Percentiles rank a stretch among this genome's conserved stretches.
Evolutionary conservation across 2,888 invertebrate species (phyloP).

Genomic region (Lymantria dispar): DNA sequence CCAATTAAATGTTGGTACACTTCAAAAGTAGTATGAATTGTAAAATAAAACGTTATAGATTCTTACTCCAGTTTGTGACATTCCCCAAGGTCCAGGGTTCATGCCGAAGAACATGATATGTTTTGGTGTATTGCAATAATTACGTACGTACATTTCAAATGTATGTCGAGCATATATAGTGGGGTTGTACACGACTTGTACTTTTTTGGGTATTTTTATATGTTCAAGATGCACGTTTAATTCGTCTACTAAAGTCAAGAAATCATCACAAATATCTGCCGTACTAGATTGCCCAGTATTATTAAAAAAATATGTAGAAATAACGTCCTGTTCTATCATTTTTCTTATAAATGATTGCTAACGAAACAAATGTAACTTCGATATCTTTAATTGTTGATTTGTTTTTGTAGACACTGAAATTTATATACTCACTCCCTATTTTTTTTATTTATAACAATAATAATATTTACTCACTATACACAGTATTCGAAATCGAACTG

Average conservation of each 20-base stretch:
- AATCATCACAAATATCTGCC: constrained; percentile 41
- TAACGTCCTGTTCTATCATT: constrained; percentile 46
- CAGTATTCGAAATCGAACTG: too few species aligned
- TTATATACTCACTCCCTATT: too few species aligned
- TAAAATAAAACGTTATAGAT: not conserved
- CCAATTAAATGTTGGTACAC: not conserved
- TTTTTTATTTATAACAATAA: too few species aligned
- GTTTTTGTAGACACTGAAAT: too few species aligned
- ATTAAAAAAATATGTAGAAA: constrained; percentile 57
- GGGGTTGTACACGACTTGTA: constrained; percentile 91
- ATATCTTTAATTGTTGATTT: too few species aligned
- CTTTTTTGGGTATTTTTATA: constrained; percentile 75
- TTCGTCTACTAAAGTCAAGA: constrained; percentile 57
- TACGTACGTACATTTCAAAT: constrained; percentile 88
- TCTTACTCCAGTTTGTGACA: constrained; percentile 95
- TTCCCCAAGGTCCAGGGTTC: constrained; percentile 98
- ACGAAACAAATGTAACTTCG: too few species aligned
- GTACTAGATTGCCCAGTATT: constrained; percentile 5
- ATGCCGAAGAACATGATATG: constrained; percentile 93
- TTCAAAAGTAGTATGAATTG: not conserved
- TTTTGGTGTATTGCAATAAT: constrained; percentile 86
- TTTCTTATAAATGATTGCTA: too few species aligned
- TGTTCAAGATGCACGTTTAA: constrained; percentile 69
- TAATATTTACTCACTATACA: too few species aligned
- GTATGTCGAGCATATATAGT: constrained; percentile 91